phyloP scores from a whole-genome alignment of 2,113 vertebrate genomes.

The Siniperca chuatsi region DNA sequence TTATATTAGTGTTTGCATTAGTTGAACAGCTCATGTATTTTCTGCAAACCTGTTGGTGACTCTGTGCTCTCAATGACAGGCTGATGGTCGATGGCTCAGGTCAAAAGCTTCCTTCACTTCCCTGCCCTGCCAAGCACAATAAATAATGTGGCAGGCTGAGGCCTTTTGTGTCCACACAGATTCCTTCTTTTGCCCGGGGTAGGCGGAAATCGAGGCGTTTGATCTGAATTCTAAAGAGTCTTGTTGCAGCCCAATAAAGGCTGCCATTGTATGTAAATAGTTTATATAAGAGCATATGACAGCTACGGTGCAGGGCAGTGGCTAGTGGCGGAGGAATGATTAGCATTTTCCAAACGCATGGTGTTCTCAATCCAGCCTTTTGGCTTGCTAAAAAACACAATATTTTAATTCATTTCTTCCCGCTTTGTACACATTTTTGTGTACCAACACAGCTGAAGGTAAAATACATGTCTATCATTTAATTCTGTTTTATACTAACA shows the following conservation, averaged over 20 bases:
- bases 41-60: slow-evolving; percentile 31
- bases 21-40: slow-evolving; percentile 26
- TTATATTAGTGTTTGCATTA: neutral
- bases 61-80: slow-evolving; percentile 46
- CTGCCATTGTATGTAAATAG: slow-evolving; percentile 93
- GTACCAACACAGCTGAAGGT: slow-evolving; percentile 79
- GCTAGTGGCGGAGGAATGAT: slow-evolving; percentile 86
- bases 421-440: slow-evolving; percentile 78
- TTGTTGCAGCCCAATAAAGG: slow-evolving; percentile 93
- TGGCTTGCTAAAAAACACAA: slow-evolving; percentile 69
- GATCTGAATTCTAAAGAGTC: slow-evolving; percentile 97
- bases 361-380: slow-evolving; percentile 81
- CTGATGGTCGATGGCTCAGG: slow-evolving; percentile 39
- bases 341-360: slow-evolving; percentile 86
- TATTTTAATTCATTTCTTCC: slow-evolving; percentile 77
- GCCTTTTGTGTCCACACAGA: slow-evolving; percentile 89
- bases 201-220: slow-evolving; percentile 96
- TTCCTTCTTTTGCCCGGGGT: slow-evolving; percentile 88
- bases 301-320: slow-evolving; percentile 90
- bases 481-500: slow-evolving; percentile 58
- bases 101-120: slow-evolving; percentile 79
- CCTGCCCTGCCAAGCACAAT: slow-evolving; percentile 81
- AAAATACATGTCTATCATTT: slow-evolving; percentile 61
- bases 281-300: slow-evolving; percentile 98
- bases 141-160: slow-evolving; percentile 82